Percentiles rank a stretch among this genome's conserved stretches.
phyloP scores from a whole-genome alignment of 2,888 invertebrate species.

The Zygaena filipendulae region DNA sequence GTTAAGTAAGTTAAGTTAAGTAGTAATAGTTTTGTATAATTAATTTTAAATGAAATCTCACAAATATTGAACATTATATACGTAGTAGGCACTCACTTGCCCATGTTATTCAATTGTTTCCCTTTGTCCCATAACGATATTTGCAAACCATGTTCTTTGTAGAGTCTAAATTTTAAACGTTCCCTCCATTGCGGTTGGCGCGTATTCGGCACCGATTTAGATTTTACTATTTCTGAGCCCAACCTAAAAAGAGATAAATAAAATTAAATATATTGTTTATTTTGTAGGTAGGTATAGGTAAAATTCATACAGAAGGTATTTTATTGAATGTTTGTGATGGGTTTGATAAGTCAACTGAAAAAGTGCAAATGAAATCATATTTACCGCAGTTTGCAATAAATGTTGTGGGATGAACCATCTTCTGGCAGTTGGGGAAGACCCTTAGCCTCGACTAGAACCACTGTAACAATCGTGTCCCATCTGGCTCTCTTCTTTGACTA shows the following conservation, averaged over 20 bases:
- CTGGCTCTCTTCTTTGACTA: conserved; percentile 5
- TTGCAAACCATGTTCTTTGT: conserved; percentile 30
- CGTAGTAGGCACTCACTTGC: conserved; percentile 32
- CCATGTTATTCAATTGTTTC: conserved; percentile 49
- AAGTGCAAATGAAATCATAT: too few species aligned
- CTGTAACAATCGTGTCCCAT: conserved; percentile 30
- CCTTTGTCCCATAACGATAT: conserved; percentile 48
- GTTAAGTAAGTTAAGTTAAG: conserved; percentile 6
- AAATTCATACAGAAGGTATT: too few species aligned
- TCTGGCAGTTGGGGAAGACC: conserved; percentile 36
- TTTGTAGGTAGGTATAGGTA: too few species aligned
- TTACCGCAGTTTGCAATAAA: conserved; percentile 48
- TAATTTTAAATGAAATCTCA: conserved; percentile 1
- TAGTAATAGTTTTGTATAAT: conserved; percentile 1
- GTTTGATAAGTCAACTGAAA: too few species aligned
- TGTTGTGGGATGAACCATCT: conserved; percentile 32
- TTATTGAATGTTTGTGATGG: too few species aligned
- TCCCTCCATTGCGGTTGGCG: conserved; percentile 46
- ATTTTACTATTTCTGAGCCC: conserved; percentile 37
- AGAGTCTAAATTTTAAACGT: conserved; percentile 34
- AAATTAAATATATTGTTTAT: too few species aligned
- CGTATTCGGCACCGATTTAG: conserved; percentile 33
- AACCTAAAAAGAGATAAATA: conserved; percentile 28
- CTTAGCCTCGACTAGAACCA: conserved; percentile 47
- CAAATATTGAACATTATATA: conserved; percentile 10